A percentile compares a stretch with the other conserved stretches of the same genome.
Evolutionary conservation across 2,797 vertebrate species (phyloP).

Genomic region (Rhynchonycteris naso): DNA sequence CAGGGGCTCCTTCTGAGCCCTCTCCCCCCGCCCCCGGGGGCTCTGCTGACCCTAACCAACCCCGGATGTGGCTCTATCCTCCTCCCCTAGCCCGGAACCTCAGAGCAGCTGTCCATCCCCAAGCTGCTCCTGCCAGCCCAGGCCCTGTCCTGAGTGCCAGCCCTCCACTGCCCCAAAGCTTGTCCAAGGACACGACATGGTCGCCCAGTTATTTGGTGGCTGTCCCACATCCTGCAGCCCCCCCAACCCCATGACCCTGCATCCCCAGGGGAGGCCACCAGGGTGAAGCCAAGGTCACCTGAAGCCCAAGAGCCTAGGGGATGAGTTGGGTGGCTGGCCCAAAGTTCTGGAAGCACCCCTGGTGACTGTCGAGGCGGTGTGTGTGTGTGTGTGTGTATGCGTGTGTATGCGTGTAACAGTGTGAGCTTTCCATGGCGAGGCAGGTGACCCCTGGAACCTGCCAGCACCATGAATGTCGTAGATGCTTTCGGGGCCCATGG

Average conservation of each 20-base stretch:
- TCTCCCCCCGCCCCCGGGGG: neutral
- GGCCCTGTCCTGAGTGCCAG: neutral
- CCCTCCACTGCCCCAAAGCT: neutral
- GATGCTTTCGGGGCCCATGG: rapidly evolving
- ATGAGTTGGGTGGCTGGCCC: neutral
- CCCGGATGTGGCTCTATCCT: too few relatives aligned
- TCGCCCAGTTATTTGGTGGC: neutral
- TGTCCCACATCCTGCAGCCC: neutral
- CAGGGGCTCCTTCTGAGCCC: neutral
- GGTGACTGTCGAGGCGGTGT: neutral
- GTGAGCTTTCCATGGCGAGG: too few relatives aligned
- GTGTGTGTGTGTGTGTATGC: too few relatives aligned
- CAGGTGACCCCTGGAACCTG: too few relatives aligned
- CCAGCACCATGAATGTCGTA: rapidly evolving
- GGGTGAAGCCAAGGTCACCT: neutral
- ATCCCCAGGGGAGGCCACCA: neutral
- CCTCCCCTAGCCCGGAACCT: neutral
- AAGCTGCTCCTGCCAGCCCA: neutral
- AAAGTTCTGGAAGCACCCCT: rapidly evolving
- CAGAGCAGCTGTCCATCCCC: neutral
- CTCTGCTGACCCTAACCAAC: neutral
- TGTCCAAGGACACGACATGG: neutral
- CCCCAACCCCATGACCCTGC: neutral
- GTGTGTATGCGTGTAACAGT: too few relatives aligned
- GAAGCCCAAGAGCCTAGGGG: neutral